Base-by-base conservation (phyloP, 1,140 invertebrate genomes). In the Philaenus spumarius region DNA sequence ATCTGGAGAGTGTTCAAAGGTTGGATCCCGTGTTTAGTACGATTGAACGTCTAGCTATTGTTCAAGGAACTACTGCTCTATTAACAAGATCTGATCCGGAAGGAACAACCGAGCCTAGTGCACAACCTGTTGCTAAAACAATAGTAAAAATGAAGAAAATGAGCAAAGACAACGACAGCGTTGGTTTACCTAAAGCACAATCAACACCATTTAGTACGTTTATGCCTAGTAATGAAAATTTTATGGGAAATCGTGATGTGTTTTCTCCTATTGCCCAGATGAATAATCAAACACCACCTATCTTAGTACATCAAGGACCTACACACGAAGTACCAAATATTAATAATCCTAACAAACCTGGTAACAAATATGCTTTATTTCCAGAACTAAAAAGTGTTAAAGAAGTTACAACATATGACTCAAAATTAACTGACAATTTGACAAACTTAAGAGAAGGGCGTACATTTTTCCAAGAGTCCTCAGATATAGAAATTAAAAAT, bases 21-120 rank as follows among this genome's bases (percentile, higher is more conserved):
- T 14, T 35, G 9, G 50, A 47, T 34, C 9, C 26, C 4, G 23
- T 37, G 11, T 61, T 82, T 2, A 81, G 80, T 62, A 81, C 80
- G 2, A 72, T 83, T 55, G 81, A 83, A 67, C 77, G 77, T 60
- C 75, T 83, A 61, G 80, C 78, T 22, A 19, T 61, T 23, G 53
- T 22, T 14, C 12, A 20, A 35, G 51, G 72, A 24, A 73, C 73
- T 0, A 69, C 68, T 1, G 69, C 69, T 20, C 35, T 56, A 17
- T 53, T 59, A 23, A 56, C 73, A 14, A 67, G 73, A 61, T 61
- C 73, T 7, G 73, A 75, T 60, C 75, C 75, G 1, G 74, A 77
- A 67, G 75, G 74, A 19, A 75, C 67, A 1, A 74, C 71, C 1
- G 62, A 47, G 67, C 60, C 47, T 14, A 39, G 66, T 22, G 62